Conservation (phyloP, 2,113 vertebrate genomes). For the Datnioides undecimradiatus region DNA sequence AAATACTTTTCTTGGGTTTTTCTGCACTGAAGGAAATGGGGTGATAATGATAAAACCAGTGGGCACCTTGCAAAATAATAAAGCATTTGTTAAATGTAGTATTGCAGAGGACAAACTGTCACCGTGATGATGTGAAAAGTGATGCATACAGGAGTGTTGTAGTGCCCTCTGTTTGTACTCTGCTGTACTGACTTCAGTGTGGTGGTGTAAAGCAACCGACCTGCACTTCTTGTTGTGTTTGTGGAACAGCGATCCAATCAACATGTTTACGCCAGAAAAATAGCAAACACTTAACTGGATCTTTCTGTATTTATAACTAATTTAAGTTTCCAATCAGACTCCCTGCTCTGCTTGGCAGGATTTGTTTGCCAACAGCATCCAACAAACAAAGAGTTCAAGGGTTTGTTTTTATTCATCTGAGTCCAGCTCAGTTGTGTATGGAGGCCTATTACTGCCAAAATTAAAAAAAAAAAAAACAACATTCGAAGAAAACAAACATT, state of each 20-base stretch:
- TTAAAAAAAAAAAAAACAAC: background rate
- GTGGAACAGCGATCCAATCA: background rate
- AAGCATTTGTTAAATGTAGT: constrained; percentile 25
- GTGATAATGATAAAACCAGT: constrained; percentile 62
- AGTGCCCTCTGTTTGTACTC: constrained; percentile 73
- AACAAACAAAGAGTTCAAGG: constrained; percentile 6
- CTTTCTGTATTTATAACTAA: background rate
- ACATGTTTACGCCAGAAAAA: constrained; percentile 5
- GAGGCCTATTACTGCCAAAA: background rate
- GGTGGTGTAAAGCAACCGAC: constrained; percentile 27
- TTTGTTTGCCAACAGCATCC: background rate
- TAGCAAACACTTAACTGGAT: background rate
- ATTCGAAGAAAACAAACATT: background rate
- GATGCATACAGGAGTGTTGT: constrained; percentile 51
- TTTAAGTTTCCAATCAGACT: background rate
- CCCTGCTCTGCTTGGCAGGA: background rate
- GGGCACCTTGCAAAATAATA: constrained; percentile 43
- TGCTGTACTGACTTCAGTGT: constrained; percentile 50
- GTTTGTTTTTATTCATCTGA: constrained; percentile 22
- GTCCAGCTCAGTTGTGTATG: background rate
- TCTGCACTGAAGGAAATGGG: constrained; percentile 39
- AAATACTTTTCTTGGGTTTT: constrained; percentile 11
- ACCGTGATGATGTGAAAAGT: constrained; percentile 36
- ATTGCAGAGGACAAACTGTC: constrained; percentile 31
- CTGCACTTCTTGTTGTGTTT: constrained; percentile 2